These are phyloP conservation scores for Zoroaster sp. DNA, from an alignment of 53 echinoderm and acorn worm species.

Conservation along the genomic window DNA sequence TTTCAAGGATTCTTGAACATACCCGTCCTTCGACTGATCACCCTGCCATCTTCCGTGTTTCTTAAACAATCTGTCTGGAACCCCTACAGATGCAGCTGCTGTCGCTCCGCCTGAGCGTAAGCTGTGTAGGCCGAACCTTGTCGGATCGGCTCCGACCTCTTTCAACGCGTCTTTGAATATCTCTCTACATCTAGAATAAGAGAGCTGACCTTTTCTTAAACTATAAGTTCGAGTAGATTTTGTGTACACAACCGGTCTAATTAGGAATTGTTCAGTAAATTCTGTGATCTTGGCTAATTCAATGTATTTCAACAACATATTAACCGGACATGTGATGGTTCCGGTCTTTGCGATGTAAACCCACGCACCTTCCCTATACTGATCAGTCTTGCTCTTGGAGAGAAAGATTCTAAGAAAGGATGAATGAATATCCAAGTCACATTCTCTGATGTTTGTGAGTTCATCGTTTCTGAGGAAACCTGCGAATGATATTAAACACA, in stretches of 20 bases:
- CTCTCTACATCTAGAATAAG: slow-evolving; percentile 50
- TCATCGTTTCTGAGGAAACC: slow-evolving; percentile 20
- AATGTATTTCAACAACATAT: slow-evolving; percentile 1
- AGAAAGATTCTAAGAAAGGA: not conserved
- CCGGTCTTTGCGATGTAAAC: not conserved
- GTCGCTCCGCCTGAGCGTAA: slow-evolving; percentile 51
- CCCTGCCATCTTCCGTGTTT: slow-evolving; percentile 36
- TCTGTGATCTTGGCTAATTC: not conserved
- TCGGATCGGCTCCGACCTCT: slow-evolving; percentile 22
- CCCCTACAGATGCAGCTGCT: slow-evolving; percentile 19
- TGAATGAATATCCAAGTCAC: not conserved
- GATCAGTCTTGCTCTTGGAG: slow-evolving; percentile 2
- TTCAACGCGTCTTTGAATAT: slow-evolving; percentile 30
- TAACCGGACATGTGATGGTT: not conserved
- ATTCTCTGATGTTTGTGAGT: not conserved
- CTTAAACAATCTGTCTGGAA: slow-evolving; percentile 47
- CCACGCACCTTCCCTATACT: not conserved
- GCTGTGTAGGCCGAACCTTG: slow-evolving; percentile 33
- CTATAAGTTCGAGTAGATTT: not conserved
- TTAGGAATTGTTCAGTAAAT: not conserved
- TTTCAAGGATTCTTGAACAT: slow-evolving; percentile 27
- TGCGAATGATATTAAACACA: not conserved
- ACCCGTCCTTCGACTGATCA: slow-evolving; percentile 10
- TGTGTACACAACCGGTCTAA: not conserved
- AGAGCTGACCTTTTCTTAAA: slow-evolving; percentile 1